Conservation (phyloP, 2,888 invertebrate genomes). For the Ectobius pallidus region DNA sequence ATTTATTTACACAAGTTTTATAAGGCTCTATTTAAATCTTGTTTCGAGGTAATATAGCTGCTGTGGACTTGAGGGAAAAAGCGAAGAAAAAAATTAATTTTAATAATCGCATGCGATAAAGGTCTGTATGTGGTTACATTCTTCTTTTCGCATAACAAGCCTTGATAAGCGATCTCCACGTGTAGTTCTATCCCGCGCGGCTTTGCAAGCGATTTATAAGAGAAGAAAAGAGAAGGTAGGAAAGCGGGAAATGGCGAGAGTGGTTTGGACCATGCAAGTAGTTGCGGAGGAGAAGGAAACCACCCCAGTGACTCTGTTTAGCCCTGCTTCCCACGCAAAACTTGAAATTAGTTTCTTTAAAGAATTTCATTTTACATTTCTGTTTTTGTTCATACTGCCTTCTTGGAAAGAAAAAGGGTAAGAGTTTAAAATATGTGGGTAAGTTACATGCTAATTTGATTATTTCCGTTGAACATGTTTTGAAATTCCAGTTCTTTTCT, state of each 20-base stretch:
- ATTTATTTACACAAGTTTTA: too few relatives aligned
- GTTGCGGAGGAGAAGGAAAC: not conserved
- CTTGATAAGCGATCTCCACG: not conserved
- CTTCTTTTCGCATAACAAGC: not conserved
- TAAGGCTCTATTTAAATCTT: too few relatives aligned
- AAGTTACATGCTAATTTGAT: too few relatives aligned
- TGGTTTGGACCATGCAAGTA: not conserved
- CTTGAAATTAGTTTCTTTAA: conserved; percentile 28
- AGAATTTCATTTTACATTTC: not conserved
- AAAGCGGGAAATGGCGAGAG: not conserved
- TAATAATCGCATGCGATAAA: conserved; percentile 21
- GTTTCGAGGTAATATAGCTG: not conserved
- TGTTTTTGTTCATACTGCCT: not conserved
- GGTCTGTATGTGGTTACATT: not conserved
- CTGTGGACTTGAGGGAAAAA: not conserved
- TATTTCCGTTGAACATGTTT: too few relatives aligned
- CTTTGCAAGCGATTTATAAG: not conserved
- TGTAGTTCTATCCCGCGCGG: not conserved
- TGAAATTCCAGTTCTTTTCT: too few relatives aligned
- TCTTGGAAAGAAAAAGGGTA: too few relatives aligned
- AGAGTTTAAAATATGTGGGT: too few relatives aligned
- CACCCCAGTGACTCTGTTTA: conserved; percentile 10
- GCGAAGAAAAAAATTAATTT: conserved; percentile 12
- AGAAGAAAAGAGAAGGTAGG: not conserved
- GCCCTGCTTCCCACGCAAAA: conserved; percentile 7